Base-by-base conservation (phyloP, 2,797 vertebrate genomes). In the Malacoraja senta region DNA sequence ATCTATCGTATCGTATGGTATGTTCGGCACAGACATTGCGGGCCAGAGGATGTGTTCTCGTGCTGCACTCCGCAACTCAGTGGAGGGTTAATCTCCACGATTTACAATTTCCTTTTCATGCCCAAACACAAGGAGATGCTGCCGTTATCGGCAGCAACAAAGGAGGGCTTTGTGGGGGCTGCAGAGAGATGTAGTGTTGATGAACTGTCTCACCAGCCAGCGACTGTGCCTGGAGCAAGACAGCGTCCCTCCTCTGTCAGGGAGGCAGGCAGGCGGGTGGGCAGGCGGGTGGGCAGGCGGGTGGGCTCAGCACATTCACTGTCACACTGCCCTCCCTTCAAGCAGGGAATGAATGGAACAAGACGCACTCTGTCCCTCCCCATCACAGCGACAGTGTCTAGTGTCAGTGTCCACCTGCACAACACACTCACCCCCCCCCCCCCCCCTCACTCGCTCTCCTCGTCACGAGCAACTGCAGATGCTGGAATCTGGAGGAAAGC, bases 301-400 rank as follows among this genome's bases (percentile, higher is more conserved):
- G n/a, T n/a, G n/a, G n/a, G n/a, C n/a, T n/a, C n/a, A 65, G 63
- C 8, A n/a, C 63, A 86, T 88, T 68, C n/a, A 68, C 21, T 88
- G n/a, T 35, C n/a, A 12, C 63, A 35, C 63, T 68, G 58, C n/a
- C 61, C 65, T n/a, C 35, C 68, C 61, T 88, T 88, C 84, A 68
- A n/a, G 19, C 84, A 32, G 32, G 65, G 61, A 3, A 68, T 88
- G 84, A 88, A 88, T 88, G 84, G 32, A 63, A 88, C 84, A 88
- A 88, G 63, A 65, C 65, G 17, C 19, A 88, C 84, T 88, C 44
- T 53, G 44, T 53, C 44, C 35, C 29, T 17, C 17, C 4, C 19
- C n/a, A 68, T 88, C 61, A 68, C 61, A 78, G n/a, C 8, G 63
- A 88, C 61, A 88, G 61, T 35, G 53, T 68, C 17, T 88, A 10